Conservation (phyloP, 1,140 invertebrate species). For the Meloidogyne exigua region DNA sequence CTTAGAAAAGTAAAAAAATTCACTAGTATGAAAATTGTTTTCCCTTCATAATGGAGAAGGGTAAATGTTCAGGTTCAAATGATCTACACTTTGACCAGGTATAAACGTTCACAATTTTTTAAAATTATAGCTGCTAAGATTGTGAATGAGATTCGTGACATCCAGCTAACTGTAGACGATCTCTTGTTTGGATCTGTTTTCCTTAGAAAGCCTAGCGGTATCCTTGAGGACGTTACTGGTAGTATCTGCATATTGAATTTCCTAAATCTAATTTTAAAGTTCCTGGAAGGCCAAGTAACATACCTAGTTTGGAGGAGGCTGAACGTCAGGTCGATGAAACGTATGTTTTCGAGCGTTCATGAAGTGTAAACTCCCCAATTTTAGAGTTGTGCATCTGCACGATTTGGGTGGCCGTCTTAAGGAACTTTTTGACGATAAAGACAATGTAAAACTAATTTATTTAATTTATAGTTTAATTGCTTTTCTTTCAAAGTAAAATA, state of each 20-base stretch:
- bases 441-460: conserved; percentile 10
- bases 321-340: conserved; percentile 32
- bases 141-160: conserved; percentile 18
- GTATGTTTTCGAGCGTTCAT: not conserved
- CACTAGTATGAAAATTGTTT: not conserved
- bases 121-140: not conserved
- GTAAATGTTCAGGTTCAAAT: not conserved
- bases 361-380: not conserved
- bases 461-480: not conserved
- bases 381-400: conserved; percentile 3
- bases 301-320: conserved; percentile 27
- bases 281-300: conserved; percentile 23
- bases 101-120: not conserved
- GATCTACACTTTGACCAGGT: conserved; percentile 31
- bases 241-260: not conserved
- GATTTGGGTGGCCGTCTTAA: conserved; percentile 34
- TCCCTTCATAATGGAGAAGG: not conserved
- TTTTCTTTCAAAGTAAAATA: too few species aligned
- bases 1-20: not conserved
- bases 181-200: conserved; percentile 38
- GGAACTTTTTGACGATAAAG: conserved; percentile 25
- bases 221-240: conserved; percentile 18
- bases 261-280: conserved; percentile 20
- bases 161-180: conserved; percentile 18
- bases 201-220: conserved; percentile 22